A percentile compares a stretch with the other conserved stretches of the same genome.
Conservation (phyloP, 2,797 vertebrate species). For the Tamandua tetradactyla region DNA sequence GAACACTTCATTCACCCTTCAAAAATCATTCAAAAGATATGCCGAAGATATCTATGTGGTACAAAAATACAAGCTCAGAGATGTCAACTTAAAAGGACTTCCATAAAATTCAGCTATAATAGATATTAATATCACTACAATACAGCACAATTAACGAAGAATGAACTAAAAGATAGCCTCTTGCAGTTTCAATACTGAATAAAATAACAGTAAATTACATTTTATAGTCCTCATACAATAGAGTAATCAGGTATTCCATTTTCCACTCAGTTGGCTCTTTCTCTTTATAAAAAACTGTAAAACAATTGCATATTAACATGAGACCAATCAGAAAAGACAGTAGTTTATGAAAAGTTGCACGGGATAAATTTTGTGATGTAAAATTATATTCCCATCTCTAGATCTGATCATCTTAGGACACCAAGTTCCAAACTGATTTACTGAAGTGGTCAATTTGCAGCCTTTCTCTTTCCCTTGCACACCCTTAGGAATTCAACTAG, state of each 20-base stretch:
- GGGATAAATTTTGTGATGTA: constrained; percentile 61
- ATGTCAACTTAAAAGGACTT: constrained; percentile 44
- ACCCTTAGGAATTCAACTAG: constrained; percentile 52
- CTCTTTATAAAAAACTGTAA: constrained; percentile 62
- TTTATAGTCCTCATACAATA: constrained; percentile 71
- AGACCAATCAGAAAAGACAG: constrained; percentile 62
- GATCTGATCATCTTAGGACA: constrained; percentile 71
- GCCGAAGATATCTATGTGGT: constrained; percentile 64
- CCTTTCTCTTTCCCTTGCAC: constrained; percentile 44
- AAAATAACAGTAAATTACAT: constrained; percentile 71
- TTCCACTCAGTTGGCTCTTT: constrained; percentile 55
- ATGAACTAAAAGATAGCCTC: constrained; percentile 70
- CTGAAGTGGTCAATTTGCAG: constrained; percentile 64
- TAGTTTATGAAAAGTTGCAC: constrained; percentile 63
- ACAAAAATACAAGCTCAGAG: constrained; percentile 55
- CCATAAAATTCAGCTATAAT: constrained; percentile 63
- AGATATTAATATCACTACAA: constrained; percentile 53
- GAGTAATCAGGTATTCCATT: constrained; percentile 72
- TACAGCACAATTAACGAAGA: constrained; percentile 63
- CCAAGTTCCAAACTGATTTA: constrained; percentile 48
- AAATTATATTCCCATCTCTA: constrained; percentile 65
- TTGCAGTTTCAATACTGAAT: constrained; percentile 61
- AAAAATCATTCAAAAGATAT: constrained; percentile 57
- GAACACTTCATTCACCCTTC: constrained; percentile 65
- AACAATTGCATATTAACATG: constrained; percentile 68